These are phyloP conservation scores for Adelges cooleyi DNA, from an alignment of 1,140 invertebrate species.

Conservation along the genomic window DNA sequence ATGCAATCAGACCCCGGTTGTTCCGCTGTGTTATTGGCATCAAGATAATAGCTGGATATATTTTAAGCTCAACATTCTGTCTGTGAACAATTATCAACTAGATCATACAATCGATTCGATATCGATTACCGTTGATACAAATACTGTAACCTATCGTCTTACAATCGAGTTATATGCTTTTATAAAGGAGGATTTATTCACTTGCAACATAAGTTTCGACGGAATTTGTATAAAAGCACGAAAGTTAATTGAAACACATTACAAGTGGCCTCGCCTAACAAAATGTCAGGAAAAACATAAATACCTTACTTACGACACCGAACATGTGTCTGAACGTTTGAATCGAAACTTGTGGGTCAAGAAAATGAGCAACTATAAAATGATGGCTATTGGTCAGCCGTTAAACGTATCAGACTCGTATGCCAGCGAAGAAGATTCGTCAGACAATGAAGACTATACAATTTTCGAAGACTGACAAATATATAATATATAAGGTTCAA, in stretches of 20 bases:
- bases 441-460: background rate
- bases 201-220: background rate
- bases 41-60: background rate
- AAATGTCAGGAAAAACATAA: slow-evolving; percentile 20
- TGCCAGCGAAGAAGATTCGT: background rate
- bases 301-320: slow-evolving; percentile 4
- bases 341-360: background rate
- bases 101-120: background rate
- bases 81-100: background rate
- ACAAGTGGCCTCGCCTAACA: background rate
- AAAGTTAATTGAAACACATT: background rate
- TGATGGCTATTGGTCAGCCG: background rate
- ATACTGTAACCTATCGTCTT: slow-evolving; percentile 1
- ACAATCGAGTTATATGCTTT: background rate
- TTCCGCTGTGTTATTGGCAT: slow-evolving; percentile 9
- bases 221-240: background rate
- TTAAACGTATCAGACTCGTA: background rate
- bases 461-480: slow-evolving; percentile 6
- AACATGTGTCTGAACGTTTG: background rate
- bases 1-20: background rate
- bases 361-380: background rate
- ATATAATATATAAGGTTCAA: too few relatives aligned
- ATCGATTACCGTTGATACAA: background rate
- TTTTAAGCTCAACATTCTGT: slow-evolving; percentile 4
- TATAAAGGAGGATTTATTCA: background rate